A percentile compares a stretch with the other conserved stretches of the same genome.
Evolutionary conservation across 2,888 invertebrate species (phyloP).

Genomic region (Mythimna ferrago): DNA sequence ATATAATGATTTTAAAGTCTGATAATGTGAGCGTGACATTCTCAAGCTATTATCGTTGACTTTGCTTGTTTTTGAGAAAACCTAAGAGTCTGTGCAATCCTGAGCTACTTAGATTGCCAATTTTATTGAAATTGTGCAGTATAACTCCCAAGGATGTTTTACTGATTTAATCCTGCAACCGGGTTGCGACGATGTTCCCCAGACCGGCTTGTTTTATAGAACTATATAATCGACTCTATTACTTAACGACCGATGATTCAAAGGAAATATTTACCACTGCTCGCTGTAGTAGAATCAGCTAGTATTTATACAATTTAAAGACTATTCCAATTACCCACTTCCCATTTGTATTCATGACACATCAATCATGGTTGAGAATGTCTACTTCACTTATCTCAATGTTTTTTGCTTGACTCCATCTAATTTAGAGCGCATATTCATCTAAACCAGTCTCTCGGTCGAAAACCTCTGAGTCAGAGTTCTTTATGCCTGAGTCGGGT

Average conservation of each 20-base stretch:
- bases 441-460: not conserved
- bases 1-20: conserved; percentile 24
- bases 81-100: not conserved
- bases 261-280: conserved; percentile 9
- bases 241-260: conserved; percentile 16
- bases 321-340: conserved; percentile 6
- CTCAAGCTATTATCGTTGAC: not conserved
- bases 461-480: not conserved
- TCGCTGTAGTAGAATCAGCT: not conserved
- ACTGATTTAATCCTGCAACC: conserved; percentile 1
- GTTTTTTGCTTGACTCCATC: not conserved
- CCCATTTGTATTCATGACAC: conserved; percentile 26
- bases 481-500: not conserved
- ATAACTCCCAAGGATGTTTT: not conserved
- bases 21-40: conserved; percentile 11
- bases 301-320: conserved; percentile 5
- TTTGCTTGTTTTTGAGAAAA: not conserved
- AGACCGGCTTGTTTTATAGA: conserved; percentile 1
- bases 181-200: not conserved
- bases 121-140: not conserved
- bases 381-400: conserved; percentile 10
- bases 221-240: not conserved
- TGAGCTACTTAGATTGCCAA: not conserved
- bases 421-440: conserved; percentile 13
- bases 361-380: conserved; percentile 20